phyloP scores from a whole-genome alignment of 2,888 invertebrate species.

The Didymodactylos carnosus region DNA sequence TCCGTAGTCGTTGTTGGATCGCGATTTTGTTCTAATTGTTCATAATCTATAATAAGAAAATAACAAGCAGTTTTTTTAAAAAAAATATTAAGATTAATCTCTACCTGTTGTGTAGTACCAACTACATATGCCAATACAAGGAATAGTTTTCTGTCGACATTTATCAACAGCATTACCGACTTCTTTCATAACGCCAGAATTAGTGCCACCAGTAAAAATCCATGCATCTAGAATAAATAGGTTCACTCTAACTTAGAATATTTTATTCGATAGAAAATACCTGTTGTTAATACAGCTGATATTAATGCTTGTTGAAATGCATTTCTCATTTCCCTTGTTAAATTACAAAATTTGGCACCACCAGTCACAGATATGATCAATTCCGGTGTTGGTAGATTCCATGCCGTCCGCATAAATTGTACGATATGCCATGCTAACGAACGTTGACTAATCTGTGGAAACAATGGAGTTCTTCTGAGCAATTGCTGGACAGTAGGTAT shows the following conservation, averaged over 20 bases:
- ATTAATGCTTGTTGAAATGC: background rate
- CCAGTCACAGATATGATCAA: background rate
- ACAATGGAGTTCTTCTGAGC: no score
- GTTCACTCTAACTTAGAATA: background rate
- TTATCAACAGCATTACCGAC: conserved; percentile 30
- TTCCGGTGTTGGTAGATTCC: background rate
- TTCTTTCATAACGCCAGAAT: conserved; percentile 34
- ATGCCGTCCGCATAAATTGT: background rate
- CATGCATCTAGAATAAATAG: conserved; percentile 25
- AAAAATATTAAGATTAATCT: no score
- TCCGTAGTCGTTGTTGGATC: no score
- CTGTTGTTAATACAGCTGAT: background rate
- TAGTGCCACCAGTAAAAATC: conserved; percentile 33
- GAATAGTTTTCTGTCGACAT: background rate
- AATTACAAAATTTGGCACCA: background rate
- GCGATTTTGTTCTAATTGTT: no score
- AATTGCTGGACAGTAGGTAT: no score
- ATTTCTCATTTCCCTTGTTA: background rate
- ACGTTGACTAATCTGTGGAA: no score
- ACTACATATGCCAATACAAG: no score
- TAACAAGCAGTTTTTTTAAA: no score
- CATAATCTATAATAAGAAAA: no score
- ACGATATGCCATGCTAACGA: background rate
- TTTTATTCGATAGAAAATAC: background rate
- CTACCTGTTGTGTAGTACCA: no score